phyloP scores from a whole-genome alignment of 1,140 invertebrate species.

The Sinella curviseta region DNA sequence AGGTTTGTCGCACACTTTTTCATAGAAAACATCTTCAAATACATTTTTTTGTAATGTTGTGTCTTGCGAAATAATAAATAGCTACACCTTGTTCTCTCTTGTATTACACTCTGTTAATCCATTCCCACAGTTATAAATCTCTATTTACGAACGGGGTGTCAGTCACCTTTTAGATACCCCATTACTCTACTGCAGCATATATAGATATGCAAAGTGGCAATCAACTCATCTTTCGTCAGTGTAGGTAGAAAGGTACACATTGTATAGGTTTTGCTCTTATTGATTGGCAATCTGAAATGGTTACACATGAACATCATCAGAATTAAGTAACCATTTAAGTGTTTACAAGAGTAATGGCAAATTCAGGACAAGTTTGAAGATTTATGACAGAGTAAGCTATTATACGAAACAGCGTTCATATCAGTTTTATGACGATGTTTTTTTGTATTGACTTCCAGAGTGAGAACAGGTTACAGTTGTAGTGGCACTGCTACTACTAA shows the following conservation, averaged over 20 bases:
- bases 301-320: neutral
- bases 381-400: neutral
- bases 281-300: neutral
- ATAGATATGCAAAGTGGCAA: neutral
- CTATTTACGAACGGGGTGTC: too few species aligned
- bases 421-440: neutral
- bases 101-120: too few species aligned
- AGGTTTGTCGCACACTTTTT: neutral
- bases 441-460: neutral
- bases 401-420: too few species aligned
- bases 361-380: neutral
- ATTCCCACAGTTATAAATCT: too few species aligned
- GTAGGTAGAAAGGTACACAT: neutral
- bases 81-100: too few species aligned
- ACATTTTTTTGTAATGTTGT: neutral
- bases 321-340: neutral
- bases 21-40: neutral
- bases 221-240: neutral
- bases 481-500: too few species aligned
- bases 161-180: too few species aligned
- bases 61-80: neutral
- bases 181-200: too few species aligned
- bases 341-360: neutral
- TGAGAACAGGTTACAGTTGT: neutral
- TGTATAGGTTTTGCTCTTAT: neutral